Base-by-base conservation (phyloP, 2,797 vertebrate genomes). In the Megaceryle alcyon region DNA sequence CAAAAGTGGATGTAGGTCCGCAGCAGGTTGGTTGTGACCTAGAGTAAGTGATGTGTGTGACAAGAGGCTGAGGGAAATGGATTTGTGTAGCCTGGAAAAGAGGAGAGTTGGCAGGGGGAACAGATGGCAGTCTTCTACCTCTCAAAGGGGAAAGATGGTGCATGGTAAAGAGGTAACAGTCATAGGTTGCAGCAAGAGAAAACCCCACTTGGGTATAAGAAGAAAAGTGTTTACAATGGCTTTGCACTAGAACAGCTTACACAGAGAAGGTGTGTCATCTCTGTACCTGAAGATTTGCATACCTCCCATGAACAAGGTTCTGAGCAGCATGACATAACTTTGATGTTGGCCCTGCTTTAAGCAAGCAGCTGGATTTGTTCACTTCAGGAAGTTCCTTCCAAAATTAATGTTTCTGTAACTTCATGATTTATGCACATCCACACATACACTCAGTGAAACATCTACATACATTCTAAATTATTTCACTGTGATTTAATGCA, bases 341-440 rank as follows among this genome's bases (percentile, higher is more conserved):
- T 95, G 93, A 95, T 94, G 91, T 33, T 69, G 59, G 46, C 49
- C 49, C 44, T 85, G 68, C 53, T 69, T 82, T 85, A 85, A 95
- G 80, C 37, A 94, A 53, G 72, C 3, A 19, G 69, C 29, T 83
- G 53, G 65, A 83, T 79, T 96, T 57, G 48, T 76, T 94, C 46
- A 83, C n/a, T 59, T 69, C 51, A 48, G 41, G 49, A 94, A 10
- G 10, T 72, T 82, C 31, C 46, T 95, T 94, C 44, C 57, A 54
- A 90, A 94, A 85, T 82, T 77, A 94, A 89, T 91, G 56, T 83
- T 81, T 75, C 76, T 54, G 18, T 49, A 86, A 90, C 53, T 65
- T 91, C 20, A 81, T 75, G 23, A 57, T 91, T 91, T 95, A 92
- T 96, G 51, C 37, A 91, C 82, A 90, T 68, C 91, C 72, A 92